Evolutionary conservation across 2,113 vertebrate genomes (phyloP).

Genomic region (Hemicordylus capensis): DNA sequence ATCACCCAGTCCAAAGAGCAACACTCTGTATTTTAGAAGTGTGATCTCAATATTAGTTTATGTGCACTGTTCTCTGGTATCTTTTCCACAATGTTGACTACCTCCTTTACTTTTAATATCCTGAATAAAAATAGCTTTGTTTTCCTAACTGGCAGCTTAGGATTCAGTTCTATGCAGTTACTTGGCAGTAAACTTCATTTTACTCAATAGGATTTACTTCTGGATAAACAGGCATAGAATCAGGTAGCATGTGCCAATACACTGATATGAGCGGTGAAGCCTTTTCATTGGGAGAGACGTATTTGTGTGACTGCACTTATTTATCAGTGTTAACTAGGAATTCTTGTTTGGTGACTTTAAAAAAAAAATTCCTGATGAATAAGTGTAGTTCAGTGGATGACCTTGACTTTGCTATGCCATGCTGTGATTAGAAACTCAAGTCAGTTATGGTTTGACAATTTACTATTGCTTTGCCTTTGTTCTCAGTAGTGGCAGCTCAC

Average conservation of each 20-base stretch:
- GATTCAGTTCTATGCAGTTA: not conserved
- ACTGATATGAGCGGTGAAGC: not conserved
- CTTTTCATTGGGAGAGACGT: not conserved
- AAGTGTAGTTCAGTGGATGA: not conserved
- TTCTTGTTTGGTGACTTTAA: not conserved
- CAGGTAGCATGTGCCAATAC: not conserved
- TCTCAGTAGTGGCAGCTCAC: too few relatives aligned
- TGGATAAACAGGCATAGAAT: not conserved
- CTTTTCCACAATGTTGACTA: not conserved
- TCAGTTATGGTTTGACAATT: not conserved
- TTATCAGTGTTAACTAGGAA: not conserved
- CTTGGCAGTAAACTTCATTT: not conserved
- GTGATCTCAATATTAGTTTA: not conserved
- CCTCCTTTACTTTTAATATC: not conserved
- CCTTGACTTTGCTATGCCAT: not conserved
- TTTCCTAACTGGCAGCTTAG: not conserved
- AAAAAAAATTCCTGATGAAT: not conserved
- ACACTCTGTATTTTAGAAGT: not conserved
- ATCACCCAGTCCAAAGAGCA: not conserved
- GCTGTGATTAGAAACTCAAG: not conserved
- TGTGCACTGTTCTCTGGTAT: not conserved
- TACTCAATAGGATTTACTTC: not conserved
- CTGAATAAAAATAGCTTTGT: not conserved
- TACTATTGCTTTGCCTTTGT: not conserved
- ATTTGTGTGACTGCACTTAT: not conserved